Conservation (phyloP, 37 sponge, comb jelly and placozoan species). For the Bolinopsis microptera region DNA sequence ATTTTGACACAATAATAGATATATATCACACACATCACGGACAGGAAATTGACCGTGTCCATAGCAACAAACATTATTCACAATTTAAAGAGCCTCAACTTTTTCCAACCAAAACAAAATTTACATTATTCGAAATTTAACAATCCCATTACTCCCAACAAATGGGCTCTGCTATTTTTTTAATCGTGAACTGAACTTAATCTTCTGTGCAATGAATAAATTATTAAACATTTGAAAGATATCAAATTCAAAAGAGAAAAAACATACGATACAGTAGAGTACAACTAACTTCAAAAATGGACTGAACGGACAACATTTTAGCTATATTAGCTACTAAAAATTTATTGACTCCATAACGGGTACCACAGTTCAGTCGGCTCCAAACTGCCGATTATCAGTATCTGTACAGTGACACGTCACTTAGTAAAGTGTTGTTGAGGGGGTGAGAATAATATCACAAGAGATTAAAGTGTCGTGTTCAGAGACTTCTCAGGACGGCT, state of each 20-base stretch:
- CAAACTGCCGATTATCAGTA: too few relatives aligned
- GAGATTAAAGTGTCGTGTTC: too few relatives aligned
- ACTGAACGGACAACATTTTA: too few relatives aligned
- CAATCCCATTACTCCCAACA: neutral
- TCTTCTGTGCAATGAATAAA: neutral
- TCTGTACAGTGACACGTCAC: too few relatives aligned
- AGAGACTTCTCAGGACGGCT: slow-evolving; percentile 50
- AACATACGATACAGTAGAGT: too few relatives aligned
- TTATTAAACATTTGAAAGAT: neutral
- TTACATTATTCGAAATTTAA: neutral
- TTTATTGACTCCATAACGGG: too few relatives aligned
- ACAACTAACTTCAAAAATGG: too few relatives aligned
- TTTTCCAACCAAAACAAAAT: neutral
- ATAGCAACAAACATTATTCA: neutral
- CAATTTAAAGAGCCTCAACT: neutral
- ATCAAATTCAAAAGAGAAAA: neutral
- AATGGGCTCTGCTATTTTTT: neutral
- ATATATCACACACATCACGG: slow-evolving; percentile 22
- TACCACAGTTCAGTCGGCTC: too few relatives aligned
- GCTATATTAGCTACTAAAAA: too few relatives aligned
- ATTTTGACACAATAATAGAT: slow-evolving; percentile 45
- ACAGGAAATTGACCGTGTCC: neutral
- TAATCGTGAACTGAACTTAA: neutral
- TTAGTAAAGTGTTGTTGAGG: too few relatives aligned
- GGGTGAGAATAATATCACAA: too few relatives aligned